phyloP scores from a whole-genome alignment of 2,888 invertebrate species.

The Mechanitis messenoides region DNA sequence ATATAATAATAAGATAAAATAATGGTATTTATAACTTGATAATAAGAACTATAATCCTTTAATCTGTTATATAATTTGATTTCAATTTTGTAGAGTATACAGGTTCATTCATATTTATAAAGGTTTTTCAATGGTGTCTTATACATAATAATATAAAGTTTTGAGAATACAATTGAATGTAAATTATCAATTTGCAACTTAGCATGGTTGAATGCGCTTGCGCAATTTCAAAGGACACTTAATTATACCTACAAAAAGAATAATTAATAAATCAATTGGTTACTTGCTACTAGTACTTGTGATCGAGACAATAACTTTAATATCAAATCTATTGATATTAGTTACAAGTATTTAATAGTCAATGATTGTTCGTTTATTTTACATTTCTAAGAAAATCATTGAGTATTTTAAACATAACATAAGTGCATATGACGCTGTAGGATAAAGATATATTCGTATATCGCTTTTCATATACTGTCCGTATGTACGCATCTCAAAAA shows the following conservation, averaged over 20 bases:
- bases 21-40: background rate
- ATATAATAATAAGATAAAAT: background rate
- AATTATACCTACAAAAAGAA: background rate
- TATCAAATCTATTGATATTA: no score
- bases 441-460: no score
- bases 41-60: slow-evolving; percentile 7
- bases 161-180: slow-evolving; percentile 45
- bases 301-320: no score
- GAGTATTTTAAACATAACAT: no score
- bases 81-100: slow-evolving; percentile 12
- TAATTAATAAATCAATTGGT: background rate
- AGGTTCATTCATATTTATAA: slow-evolving; percentile 39
- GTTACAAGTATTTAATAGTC: no score
- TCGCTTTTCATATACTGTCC: no score
- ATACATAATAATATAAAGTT: slow-evolving; percentile 37
- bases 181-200: slow-evolving; percentile 37
- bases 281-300: background rate
- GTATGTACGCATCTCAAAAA: no score
- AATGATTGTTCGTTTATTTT: no score
- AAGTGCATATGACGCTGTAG: no score
- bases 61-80: slow-evolving; percentile 10
- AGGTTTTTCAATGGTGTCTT: slow-evolving; percentile 36
- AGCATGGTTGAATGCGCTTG: slow-evolving; percentile 20
- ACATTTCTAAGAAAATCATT: no score
- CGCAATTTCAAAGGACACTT: slow-evolving; percentile 7